A percentile compares a stretch with the other conserved stretches of the same genome.
Evolutionary conservation across 1,140 invertebrate species (phyloP).

Genomic region (Hestina assimilis): DNA sequence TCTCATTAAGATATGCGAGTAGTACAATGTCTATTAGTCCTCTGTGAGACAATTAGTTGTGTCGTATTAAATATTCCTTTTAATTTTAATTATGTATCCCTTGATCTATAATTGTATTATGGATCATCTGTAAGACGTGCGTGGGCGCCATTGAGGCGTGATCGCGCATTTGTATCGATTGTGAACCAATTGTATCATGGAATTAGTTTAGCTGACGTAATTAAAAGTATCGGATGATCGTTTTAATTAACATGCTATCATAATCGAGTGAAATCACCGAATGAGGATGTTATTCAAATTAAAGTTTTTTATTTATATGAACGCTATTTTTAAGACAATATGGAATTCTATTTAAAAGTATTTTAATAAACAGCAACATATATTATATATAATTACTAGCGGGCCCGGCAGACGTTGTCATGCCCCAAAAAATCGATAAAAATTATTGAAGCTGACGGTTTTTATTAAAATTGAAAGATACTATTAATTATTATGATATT

Average conservation of each 20-base stretch:
- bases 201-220: constrained; percentile 60
- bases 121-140: constrained; percentile 64
- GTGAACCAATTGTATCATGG: constrained; percentile 63
- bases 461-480: too few relatives aligned
- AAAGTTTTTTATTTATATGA: neutral
- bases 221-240: constrained; percentile 28
- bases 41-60: constrained; percentile 29
- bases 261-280: neutral
- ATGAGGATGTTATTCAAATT: neutral
- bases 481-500: too few relatives aligned
- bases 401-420: too few relatives aligned
- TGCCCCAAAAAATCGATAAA: too few relatives aligned
- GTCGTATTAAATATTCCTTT: constrained; percentile 4
- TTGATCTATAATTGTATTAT: constrained; percentile 75
- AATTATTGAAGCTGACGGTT: too few relatives aligned
- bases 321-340: too few relatives aligned
- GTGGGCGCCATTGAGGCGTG: constrained; percentile 72
- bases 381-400: too few relatives aligned
- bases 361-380: too few relatives aligned
- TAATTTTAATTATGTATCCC: neutral
- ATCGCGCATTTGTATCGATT: constrained; percentile 62
- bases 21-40: too few relatives aligned
- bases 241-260: neutral
- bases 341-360: too few relatives aligned
- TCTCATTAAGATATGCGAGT: too few relatives aligned